A percentile compares a stretch with the other conserved stretches of the same genome.
Conservation (phyloP, 2,113 vertebrate species). For the Mus spicilegus region DNA sequence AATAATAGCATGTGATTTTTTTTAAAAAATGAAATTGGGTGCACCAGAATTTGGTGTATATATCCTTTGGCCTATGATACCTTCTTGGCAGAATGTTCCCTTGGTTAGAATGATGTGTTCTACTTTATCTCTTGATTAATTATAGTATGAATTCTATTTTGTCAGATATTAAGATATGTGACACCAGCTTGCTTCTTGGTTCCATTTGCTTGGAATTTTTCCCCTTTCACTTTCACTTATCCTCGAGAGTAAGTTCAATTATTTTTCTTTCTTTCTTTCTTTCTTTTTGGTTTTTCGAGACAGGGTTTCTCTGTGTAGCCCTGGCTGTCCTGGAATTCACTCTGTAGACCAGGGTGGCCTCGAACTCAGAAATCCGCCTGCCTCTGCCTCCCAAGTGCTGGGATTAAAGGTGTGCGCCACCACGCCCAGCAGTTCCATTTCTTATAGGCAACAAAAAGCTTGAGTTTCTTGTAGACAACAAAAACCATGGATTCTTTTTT, state of each 20-base stretch:
- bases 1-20: not conserved
- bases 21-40: not conserved
- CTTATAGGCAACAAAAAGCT: not conserved
- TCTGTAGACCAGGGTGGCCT: no score
- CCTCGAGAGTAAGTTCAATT: not conserved
- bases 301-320: no score
- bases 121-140: not conserved
- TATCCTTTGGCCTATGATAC: not conserved
- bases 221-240: not conserved
- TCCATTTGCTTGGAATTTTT: not conserved
- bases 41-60: not conserved
- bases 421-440: not conserved
- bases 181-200: not conserved
- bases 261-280: no score
- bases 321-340: no score
- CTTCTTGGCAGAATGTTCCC: not conserved
- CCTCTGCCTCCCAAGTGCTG: no score
- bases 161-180: not conserved
- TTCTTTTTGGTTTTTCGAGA: no score
- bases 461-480: not conserved
- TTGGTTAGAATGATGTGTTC: not conserved
- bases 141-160: not conserved
- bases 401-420: no score
- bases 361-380: no score
- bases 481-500: not conserved